phyloP scores from a whole-genome alignment of 1,140 invertebrate species.

The Ceratitis capitata region DNA sequence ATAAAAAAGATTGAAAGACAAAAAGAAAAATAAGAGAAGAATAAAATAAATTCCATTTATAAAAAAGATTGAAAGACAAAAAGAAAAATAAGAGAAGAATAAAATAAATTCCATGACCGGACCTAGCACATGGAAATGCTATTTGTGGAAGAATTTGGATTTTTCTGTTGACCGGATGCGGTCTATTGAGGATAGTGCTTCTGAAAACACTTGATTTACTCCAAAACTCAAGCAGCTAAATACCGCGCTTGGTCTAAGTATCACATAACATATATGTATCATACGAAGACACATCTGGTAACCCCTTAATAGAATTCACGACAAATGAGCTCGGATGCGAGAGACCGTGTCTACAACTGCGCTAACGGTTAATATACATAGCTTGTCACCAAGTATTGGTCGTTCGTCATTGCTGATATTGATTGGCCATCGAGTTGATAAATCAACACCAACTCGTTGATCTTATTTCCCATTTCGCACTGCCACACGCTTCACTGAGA shows the following conservation, averaged over 20 bases:
- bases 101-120: background rate
- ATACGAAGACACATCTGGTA: background rate
- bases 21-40: background rate
- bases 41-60: background rate
- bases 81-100: background rate
- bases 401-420: background rate
- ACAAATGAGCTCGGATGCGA: background rate
- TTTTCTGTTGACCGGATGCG: too few species aligned
- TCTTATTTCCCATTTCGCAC: background rate
- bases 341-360: background rate
- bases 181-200: too few species aligned
- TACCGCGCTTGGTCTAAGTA: too few species aligned
- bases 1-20: background rate
- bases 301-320: background rate
- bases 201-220: too few species aligned
- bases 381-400: background rate
- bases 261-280: too few species aligned
- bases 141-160: too few species aligned
- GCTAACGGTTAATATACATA: background rate
- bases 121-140: too few species aligned
- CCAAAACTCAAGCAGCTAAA: too few species aligned
- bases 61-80: background rate
- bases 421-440: slow-evolving; percentile 4
- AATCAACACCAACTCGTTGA: background rate
- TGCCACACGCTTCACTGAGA: background rate